phyloP scores from a whole-genome alignment of 1,140 invertebrate genomes.

The Adoxophyes honmai region DNA sequence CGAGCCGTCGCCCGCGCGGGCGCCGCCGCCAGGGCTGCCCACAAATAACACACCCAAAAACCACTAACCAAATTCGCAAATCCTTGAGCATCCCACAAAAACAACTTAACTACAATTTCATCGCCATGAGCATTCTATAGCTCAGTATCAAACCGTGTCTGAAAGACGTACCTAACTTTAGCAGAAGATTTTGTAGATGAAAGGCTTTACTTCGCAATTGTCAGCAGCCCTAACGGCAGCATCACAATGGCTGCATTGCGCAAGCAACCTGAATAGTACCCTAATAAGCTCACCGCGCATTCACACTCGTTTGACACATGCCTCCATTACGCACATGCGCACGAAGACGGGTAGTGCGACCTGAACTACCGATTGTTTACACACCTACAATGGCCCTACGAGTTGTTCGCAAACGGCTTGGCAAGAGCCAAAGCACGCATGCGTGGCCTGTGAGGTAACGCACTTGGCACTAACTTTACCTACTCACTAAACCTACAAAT shows the following conservation, averaged over 20 bases:
- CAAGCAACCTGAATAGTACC: conserved; percentile 30
- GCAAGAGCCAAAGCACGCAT: not conserved
- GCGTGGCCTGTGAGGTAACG: not conserved
- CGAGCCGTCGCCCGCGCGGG: conserved; percentile 13
- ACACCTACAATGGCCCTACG: not conserved
- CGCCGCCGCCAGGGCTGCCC: conserved; percentile 1
- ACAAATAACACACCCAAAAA: not conserved
- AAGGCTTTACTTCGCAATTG: no score
- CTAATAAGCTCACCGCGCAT: conserved; percentile 26
- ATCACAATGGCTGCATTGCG: conserved; percentile 45
- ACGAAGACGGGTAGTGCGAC: not conserved
- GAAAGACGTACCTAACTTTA: no score
- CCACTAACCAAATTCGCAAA: no score
- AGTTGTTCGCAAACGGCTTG: not conserved
- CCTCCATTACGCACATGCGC: not conserved
- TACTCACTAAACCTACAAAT: no score
- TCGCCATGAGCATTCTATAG: no score
- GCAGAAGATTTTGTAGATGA: no score
- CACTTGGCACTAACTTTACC: no score
- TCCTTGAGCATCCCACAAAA: no score
- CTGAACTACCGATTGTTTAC: not conserved
- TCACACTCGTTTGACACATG: conserved; percentile 18
- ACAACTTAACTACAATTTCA: no score
- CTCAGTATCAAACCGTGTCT: no score
- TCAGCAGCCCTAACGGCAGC: conserved; percentile 20